Conservation (phyloP, 2,113 vertebrate genomes). For the Bos indicus region DNA sequence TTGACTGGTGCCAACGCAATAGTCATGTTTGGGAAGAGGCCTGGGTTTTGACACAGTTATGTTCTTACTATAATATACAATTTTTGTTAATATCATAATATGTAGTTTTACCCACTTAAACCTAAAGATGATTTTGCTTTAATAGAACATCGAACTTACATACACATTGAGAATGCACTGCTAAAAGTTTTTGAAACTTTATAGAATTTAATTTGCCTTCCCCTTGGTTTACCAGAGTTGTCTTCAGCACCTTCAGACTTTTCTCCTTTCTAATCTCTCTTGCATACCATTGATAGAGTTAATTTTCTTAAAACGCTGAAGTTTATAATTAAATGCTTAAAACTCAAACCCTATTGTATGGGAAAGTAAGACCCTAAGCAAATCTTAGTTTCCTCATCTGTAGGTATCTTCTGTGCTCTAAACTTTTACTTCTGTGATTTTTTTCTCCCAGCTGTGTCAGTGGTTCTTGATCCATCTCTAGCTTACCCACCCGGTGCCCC, state of each 20-base stretch:
- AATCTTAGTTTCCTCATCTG: neutral
- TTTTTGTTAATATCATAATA: neutral
- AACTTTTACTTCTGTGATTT: neutral
- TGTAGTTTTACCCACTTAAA: neutral
- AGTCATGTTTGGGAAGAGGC: neutral
- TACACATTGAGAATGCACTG: neutral
- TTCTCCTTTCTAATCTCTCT: neutral
- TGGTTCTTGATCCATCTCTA: neutral
- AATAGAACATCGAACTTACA: neutral
- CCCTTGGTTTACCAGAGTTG: neutral
- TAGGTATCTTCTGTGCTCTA: neutral
- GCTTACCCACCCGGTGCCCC: neutral
- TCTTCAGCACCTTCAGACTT: neutral
- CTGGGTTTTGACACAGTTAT: neutral
- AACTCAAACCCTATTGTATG: neutral
- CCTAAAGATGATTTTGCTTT: neutral
- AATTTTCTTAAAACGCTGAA: neutral
- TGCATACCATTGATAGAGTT: neutral
- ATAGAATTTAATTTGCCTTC: neutral
- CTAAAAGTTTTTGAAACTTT: neutral
- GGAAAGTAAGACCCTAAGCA: neutral
- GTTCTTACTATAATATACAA: neutral
- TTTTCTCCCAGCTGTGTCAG: no score
- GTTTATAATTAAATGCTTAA: neutral
- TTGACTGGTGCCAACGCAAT: rapidly evolving